A percentile compares a stretch with the other conserved stretches of the same genome.
Evolutionary conservation across 2,888 invertebrate genomes (phyloP).

Genomic region (Microctonus brassicae): DNA sequence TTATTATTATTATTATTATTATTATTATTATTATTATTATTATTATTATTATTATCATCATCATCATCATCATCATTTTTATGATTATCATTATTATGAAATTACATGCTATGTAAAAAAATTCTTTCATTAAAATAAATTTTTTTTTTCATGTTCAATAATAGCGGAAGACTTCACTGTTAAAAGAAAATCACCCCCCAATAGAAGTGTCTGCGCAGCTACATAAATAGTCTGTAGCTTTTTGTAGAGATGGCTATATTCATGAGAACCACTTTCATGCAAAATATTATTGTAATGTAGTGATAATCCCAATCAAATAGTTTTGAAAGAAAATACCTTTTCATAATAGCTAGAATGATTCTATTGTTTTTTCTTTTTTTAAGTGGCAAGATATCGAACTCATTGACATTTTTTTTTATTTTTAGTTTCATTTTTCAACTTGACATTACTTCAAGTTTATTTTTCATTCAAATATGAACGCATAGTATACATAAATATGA

Average conservation of each 20-base stretch:
- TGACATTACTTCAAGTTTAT: slow-evolving; percentile 4
- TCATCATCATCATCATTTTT: too few species aligned
- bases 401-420: slow-evolving; percentile 19
- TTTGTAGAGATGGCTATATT: neutral
- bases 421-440: neutral
- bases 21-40: too few species aligned
- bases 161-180: neutral
- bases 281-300: neutral
- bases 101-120: slow-evolving; percentile 1
- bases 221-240: neutral
- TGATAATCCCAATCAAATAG: neutral
- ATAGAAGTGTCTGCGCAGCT: neutral
- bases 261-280: neutral
- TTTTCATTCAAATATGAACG: neutral
- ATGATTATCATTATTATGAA: neutral
- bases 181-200: neutral
- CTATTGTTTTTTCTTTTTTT: neutral
- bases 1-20: neutral
- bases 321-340: neutral
- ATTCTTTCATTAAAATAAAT: too few species aligned
- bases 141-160: neutral
- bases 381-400: slow-evolving; percentile 41
- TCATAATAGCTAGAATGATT: neutral
- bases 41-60: neutral
- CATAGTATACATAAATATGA: neutral